Percentiles rank a stretch among this genome's conserved stretches.
These are phyloP conservation scores for Zootermopsis nevadensis DNA, from an alignment of 2,888 invertebrate species.

Conservation along the genomic window DNA sequence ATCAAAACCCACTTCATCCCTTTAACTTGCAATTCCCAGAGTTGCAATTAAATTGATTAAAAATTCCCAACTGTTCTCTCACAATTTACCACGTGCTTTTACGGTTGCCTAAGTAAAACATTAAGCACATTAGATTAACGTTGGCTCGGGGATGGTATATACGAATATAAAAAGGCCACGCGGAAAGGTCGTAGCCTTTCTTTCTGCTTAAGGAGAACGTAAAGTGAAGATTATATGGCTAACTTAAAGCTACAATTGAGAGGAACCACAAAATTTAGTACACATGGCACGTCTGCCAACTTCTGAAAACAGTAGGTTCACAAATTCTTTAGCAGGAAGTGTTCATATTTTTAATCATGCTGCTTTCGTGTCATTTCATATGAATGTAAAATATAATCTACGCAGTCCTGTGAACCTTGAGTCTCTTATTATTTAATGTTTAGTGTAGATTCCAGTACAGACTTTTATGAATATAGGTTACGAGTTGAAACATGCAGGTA, in stretches of 20 bases:
- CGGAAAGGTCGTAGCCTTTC: not conserved
- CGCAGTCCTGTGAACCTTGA: too few species aligned
- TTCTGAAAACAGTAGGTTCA: not conserved
- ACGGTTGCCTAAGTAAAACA: not conserved
- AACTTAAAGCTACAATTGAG: not conserved
- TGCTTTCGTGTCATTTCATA: too few species aligned
- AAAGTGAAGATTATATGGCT: not conserved
- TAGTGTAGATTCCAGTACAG: too few species aligned
- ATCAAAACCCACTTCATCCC: not conserved
- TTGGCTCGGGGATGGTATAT: not conserved
- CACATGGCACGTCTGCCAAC: not conserved
- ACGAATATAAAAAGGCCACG: slow-evolving; percentile 1
- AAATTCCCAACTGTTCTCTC: not conserved
- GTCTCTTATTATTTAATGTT: too few species aligned
- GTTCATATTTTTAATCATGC: too few species aligned
- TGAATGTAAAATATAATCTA: too few species aligned
- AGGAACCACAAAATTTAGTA: not conserved
- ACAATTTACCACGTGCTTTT: not conserved
- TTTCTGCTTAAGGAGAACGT: not conserved
- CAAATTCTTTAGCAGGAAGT: not conserved
- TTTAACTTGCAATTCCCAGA: not conserved
- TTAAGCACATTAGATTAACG: not conserved
- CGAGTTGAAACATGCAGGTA: too few species aligned
- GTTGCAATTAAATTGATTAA: slow-evolving; percentile 2
- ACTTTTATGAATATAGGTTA: too few species aligned